Base-by-base conservation (phyloP, 2,888 invertebrate genomes). In the Rapana venosa region DNA sequence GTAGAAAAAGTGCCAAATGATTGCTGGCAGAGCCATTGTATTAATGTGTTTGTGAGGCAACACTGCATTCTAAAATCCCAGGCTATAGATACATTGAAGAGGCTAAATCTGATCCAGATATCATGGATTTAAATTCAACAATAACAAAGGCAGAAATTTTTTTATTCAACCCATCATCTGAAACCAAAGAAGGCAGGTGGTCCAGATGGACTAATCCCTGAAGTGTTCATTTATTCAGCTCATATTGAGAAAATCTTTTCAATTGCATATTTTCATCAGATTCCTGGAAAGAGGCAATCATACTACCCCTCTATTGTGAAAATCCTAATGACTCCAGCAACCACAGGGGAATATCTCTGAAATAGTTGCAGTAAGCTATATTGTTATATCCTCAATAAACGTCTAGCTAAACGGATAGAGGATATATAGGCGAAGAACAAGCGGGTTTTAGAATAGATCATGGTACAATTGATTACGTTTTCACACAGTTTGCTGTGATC, bases 401-500 rank as follows among this genome's bases (percentile, higher is more conserved):
- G 81, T 17, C 26, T 81, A 30, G 81, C 26, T 22, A 20, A 35
- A 6, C 36, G 81, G 81, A 81, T 81, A 15, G 36, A 81, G 36
- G 81, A 81, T 22, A 81, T 26, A 81, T 36, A 36, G 81, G 81
- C 11, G 85, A 85, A 26, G 85, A 85, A 58, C 85, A 58, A 85
- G 85, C 58, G 1, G 85, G 85, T 22, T 56, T 85, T 61, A 85
- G 85, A 58, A 85, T 58, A 58, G 85, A n/a, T n/a, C 81, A 85
- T n/a, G 30, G n/a, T 1, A 70, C 87, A 36, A 36, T 58, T 35
- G 74, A 87, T 47, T 35, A 87, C 22, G 58, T 74, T 26, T 87
- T 87, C 36, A 87, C 74, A 74, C 26, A 35, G 8, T 74, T 74
- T 74, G 66, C 87, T n/a, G 47, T 35, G 2, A 74, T 87, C 5